Evolutionary conservation across 23 tunicate genomes (phyloP), one percentile per base, ranked within the genome.

Genomic region (Aplidium turbinatum): DNA sequence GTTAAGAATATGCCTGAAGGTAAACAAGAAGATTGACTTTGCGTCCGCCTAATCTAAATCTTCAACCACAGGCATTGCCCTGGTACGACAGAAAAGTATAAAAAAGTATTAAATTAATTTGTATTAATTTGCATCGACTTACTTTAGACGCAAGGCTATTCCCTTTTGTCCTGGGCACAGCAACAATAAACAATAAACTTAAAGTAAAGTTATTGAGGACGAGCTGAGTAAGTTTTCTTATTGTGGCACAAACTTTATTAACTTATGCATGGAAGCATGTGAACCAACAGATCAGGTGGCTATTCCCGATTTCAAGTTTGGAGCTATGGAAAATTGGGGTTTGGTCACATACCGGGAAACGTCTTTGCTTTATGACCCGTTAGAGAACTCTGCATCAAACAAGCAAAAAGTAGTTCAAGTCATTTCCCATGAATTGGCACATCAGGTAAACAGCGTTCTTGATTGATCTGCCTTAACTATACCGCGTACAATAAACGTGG

Each of bases 281-380:
- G 6, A 55, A 6, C 21, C 23, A n/a, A n/a, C n/a, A 80, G 86
- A 80, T 72, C 86, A 80, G 32, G 50, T 72, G 23, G 58, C 82
- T 18, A 62, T 80, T 23, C 86, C 86, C 21, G 78, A 80, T 56
- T 80, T 80, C 46, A 34, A 31, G 18, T 62, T 48, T 29, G 79
- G 79, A 6, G 86, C 64, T 20, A 80, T 80, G 86, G 86, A 72
- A 57, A 80, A 80, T 32, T 80, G 86, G 86, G 86, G 86, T 34
- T 38, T 80, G 26, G 57, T 80, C 3, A 80, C 72, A 25, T 80
- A 80, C 69, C 50, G 86, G 32, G 86, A 80, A 38, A 36, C 69
- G 23, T 0, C 1, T 20, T 1, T 80, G 30, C 33, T 80, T 13
- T 80, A 71, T 28, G 58, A 80, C 27, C 36, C 61, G n/a, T 22